Evolutionary conservation across 2,113 vertebrate species (phyloP).

Genomic region (Calonectris borealis): DNA sequence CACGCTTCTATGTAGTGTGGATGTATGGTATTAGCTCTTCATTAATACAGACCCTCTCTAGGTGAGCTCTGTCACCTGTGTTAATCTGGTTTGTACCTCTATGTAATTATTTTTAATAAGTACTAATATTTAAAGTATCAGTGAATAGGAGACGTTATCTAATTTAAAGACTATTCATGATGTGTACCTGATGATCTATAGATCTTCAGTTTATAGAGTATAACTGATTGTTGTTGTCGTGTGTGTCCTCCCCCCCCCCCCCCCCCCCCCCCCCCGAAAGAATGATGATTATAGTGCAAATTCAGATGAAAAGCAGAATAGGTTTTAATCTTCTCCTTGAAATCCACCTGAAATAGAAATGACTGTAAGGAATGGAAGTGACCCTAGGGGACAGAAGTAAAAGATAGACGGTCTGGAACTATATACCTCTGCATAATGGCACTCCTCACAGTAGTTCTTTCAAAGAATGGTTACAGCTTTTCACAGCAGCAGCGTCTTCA

Average conservation of each 20-base stretch:
- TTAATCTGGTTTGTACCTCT: conserved; percentile 38
- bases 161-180: neutral
- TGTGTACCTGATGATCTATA: neutral
- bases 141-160: neutral
- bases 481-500: neutral
- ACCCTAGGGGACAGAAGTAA: neutral
- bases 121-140: conserved; percentile 43
- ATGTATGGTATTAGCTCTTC: conserved; percentile 1
- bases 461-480: neutral
- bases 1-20: neutral
- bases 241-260: no score
- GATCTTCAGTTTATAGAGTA: neutral
- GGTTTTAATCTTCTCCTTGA: neutral
- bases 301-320: neutral
- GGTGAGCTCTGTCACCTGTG: conserved; percentile 3
- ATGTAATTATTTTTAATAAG: conserved; percentile 9
- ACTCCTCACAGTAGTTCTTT: neutral
- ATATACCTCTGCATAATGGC: neutral
- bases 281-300: neutral
- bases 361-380: neutral
- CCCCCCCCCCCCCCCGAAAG: neutral
- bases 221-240: neutral
- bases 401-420: neutral
- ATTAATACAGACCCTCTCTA: neutral
- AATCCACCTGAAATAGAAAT: neutral